Conservation (phyloP, 2,888 invertebrate genomes). For the Drosophila pseudotakahashii region DNA sequence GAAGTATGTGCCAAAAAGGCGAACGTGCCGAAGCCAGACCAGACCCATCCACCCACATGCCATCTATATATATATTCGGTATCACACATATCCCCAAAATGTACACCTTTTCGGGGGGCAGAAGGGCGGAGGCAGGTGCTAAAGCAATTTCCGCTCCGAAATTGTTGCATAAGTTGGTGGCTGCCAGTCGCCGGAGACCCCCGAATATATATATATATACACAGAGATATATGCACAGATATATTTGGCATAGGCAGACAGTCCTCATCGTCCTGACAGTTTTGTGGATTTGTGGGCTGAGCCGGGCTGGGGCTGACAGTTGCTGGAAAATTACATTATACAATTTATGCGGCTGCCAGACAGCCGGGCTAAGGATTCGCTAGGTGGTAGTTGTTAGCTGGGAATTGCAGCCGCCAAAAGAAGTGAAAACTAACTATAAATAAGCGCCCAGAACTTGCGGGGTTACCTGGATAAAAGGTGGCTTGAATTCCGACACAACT, state of each 20-base stretch:
- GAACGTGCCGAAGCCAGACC: constrained; percentile 60
- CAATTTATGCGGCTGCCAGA: constrained; percentile 79
- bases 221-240: constrained; percentile 24
- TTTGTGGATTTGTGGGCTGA: constrained; percentile 55
- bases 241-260: constrained; percentile 69
- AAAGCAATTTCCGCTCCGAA: constrained; percentile 81
- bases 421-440: constrained; percentile 50
- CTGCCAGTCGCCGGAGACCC: constrained; percentile 41
- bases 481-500: constrained; percentile 13
- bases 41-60: constrained; percentile 28
- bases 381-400: constrained; percentile 21
- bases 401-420: constrained; percentile 37
- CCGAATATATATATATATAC: constrained; percentile 1
- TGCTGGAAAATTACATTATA: constrained; percentile 75
- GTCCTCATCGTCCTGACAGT: constrained; percentile 72
- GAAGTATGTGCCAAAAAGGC: constrained; percentile 80
- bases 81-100: constrained; percentile 22
- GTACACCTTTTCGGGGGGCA: constrained; percentile 12
- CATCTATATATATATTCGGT: constrained; percentile 2
- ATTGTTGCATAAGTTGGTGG: constrained; percentile 80
- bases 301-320: constrained; percentile 47
- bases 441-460: constrained; percentile 27
- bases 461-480: constrained; percentile 12
- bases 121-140: constrained; percentile 71
- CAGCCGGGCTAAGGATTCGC: constrained; percentile 27